Conservation (phyloP, 1,140 invertebrate genomes). For the Drosophila mauritiana region DNA sequence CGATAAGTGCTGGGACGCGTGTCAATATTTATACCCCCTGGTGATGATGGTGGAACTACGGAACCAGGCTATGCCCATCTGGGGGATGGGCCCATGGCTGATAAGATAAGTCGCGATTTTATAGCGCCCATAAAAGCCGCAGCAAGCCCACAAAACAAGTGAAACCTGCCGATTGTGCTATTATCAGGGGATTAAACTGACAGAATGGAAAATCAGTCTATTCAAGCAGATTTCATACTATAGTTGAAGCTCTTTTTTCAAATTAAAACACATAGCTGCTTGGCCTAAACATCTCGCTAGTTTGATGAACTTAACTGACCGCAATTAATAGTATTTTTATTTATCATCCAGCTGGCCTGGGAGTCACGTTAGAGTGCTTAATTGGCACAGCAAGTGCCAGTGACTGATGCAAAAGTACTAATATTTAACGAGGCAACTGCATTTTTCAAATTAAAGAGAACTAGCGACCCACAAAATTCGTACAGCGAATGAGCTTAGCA, state of each 20-base stretch:
- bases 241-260: no score
- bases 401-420: neutral
- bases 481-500: slow-evolving; percentile 24
- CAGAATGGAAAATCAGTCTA: neutral
- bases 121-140: neutral
- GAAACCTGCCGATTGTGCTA: slow-evolving; percentile 5
- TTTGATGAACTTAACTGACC: neutral
- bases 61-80: slow-evolving; percentile 4
- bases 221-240: no score
- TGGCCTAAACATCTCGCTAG: no score
- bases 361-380: neutral
- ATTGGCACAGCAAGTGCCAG: neutral
- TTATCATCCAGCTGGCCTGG: neutral
- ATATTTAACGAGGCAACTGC: neutral
- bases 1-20: slow-evolving; percentile 27
- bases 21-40: slow-evolving; percentile 9
- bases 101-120: slow-evolving; percentile 24
- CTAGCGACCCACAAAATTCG: slow-evolving; percentile 35
- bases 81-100: slow-evolving; percentile 16
- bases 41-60: neutral
- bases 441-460: slow-evolving; percentile 13
- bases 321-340: neutral
- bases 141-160: neutral
- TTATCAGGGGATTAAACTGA: neutral
- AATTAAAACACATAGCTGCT: no score